Percentiles rank a stretch among this genome's conserved stretches.
Evolutionary conservation across 1,140 invertebrate genomes (phyloP).

Genomic region (Cydia amplana): DNA sequence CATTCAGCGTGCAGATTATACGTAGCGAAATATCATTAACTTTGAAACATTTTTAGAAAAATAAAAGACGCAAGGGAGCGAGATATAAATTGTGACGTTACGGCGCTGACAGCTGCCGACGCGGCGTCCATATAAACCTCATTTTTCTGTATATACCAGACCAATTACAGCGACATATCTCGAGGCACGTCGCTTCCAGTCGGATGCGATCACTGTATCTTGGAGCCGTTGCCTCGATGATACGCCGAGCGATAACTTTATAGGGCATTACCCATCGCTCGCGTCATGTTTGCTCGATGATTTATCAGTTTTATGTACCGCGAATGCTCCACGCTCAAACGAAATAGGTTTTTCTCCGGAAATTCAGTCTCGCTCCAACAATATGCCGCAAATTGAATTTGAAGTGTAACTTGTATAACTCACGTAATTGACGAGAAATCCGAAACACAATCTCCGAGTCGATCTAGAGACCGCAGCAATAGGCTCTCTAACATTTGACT

Average conservation of each 20-base stretch:
- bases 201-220: conserved; percentile 33
- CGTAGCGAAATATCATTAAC: conserved; percentile 14
- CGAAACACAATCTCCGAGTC: conserved; percentile 39
- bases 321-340: conserved; percentile 31
- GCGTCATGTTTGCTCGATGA: conserved; percentile 38
- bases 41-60: conserved; percentile 5
- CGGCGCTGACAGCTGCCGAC: conserved; percentile 9
- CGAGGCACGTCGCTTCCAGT: conserved; percentile 30
- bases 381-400: conserved; percentile 38
- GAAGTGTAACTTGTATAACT: conserved; percentile 26
- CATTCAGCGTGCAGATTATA: conserved; percentile 18
- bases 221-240: conserved; percentile 28
- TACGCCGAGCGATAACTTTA: conserved; percentile 37
- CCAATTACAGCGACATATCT: conserved; percentile 30
- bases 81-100: conserved; percentile 17
- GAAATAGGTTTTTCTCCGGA: conserved; percentile 28
- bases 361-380: neutral
- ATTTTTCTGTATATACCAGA: conserved; percentile 24
- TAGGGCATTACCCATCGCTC: conserved; percentile 39
- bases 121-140: conserved; percentile 23
- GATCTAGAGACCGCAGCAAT: conserved; percentile 51
- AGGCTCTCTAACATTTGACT: conserved; percentile 38
- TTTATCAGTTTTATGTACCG: conserved; percentile 42
- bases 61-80: neutral
- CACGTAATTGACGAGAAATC: conserved; percentile 35